Conservation (phyloP, 2,797 vertebrate species). For the Onychomys leucogaster region DNA sequence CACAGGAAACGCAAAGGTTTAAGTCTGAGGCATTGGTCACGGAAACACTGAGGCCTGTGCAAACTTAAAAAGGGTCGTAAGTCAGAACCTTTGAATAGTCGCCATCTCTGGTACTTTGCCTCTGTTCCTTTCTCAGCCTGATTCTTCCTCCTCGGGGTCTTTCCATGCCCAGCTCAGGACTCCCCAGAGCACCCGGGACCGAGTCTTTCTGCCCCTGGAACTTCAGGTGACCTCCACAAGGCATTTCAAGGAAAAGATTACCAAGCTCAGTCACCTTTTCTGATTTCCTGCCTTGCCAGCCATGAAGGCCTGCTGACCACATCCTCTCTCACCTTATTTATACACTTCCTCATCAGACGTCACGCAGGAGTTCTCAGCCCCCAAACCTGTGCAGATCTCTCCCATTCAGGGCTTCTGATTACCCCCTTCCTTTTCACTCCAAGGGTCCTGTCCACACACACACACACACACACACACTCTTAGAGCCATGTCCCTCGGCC, state of each 20-base stretch:
- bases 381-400: neutral
- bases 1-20: conserved; percentile 69
- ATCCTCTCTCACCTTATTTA: conserved; percentile 76
- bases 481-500: conserved; percentile 44
- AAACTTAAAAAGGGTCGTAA: conserved; percentile 45
- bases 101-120: neutral
- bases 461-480: neutral
- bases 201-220: neutral
- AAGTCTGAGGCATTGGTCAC: conserved; percentile 42
- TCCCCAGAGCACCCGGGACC: neutral
- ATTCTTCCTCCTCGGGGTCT: neutral
- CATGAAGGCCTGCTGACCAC: conserved; percentile 70
- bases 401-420: neutral
- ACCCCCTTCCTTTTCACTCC: neutral
- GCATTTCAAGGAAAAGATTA: conserved; percentile 52
- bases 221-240: conserved; percentile 16
- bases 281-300: conserved; percentile 65
- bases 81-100: neutral
- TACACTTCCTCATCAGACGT: conserved; percentile 68
- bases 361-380: conserved; percentile 50
- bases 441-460: neutral
- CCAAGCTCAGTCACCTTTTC: conserved; percentile 21
- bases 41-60: conserved; percentile 55
- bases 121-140: neutral
- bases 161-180: conserved; percentile 19